Base-by-base conservation (phyloP, 1,140 invertebrate genomes). In the Gryon sp. region DNA sequence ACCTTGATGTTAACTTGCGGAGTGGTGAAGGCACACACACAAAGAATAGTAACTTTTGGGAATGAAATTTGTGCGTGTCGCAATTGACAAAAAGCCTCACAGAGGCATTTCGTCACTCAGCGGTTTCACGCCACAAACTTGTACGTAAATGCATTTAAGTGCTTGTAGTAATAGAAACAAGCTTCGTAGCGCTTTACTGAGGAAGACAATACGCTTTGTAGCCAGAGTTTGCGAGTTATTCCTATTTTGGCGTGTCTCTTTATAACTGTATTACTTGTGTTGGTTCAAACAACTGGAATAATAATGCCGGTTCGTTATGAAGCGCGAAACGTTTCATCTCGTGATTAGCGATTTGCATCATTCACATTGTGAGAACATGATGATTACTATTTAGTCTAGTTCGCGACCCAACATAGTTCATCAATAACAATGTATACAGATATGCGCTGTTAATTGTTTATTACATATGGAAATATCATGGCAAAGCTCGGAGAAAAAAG, bases 101-200 rank as follows among this genome's bases (percentile, higher is more conserved):
- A 24, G 22, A 69, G 40, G 40, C 30, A 38, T 43, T 24, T 11
- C 70, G 74, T 46, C 50, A 50, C 57, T 57, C 48, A 28, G 55
- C 55, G 69, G 57, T 70, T 77, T 72, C 65, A 65, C 59, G 45
- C 60, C 6, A 22, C 63, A 20, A 45, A 46, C 48, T 34, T 36
- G 78, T 81, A 79, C 75, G 69, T 80, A 79, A 81, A 72, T 68
- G 72, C 36, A 53, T 60, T 55, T 70, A 69, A 63, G 52, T 62
- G 63, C 34, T 68, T 65, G 63, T 52, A 38, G 62, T 81, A 81
- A 80, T 81, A 78, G 69, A 79, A 80, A 80, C 60, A 70, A 79
- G 79, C 55, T 73, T 34, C 65, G 40, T 28, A 15, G 34, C 36
- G 40, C 52, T 43, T 24, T 28, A 45, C 62, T 72, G 48, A 63